Evolutionary conservation across 2,797 vertebrate genomes (phyloP), one percentile per base, ranked within the genome.

Genomic region (Peromyscus nudipes): DNA sequence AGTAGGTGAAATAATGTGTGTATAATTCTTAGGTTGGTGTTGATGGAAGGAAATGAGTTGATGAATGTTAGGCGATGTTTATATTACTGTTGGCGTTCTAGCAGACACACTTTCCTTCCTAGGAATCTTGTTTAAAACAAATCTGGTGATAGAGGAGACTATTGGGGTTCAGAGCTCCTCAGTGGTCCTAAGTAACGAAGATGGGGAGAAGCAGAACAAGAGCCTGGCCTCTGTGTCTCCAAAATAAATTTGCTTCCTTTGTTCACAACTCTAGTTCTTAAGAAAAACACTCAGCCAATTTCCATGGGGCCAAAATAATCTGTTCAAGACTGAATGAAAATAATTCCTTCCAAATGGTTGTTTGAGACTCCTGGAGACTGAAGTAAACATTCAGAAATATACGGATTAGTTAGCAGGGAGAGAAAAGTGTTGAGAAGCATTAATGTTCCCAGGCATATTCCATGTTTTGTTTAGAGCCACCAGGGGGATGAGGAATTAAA

Each of bases 311-410:
- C 82, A 76, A 71, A 92, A 77, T 34, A 94, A 75, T 87, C 57
- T 64, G 37, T 92, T 81, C 69, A 37, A 31, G 43, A 92, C 73
- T 64, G 46, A 94, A n/a, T 95, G 93, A 96, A 97, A 92, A 92
- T 80, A 96, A 96, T n/a, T 95, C 69, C 21, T n/a, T 96, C 91
- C 37, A 4, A 91, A 80, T 96, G 75, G 82, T 89, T 92, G 67
- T 94, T 96, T 82, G 90, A 37, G 92, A 83, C 11, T 89, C 65
- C 52, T 76, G 31, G 87, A 94, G 62, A 85, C 62, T 86, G 62
- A 65, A 79, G 67, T 93, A 97, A 95, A 92, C 91, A 76, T 85
- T 86, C 85, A 79, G 82, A 94, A 83, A 64, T 80, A 96, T 0
- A 60, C 89, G 96, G 69, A 86, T 94, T 80, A 95, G 86, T 95